These are phyloP conservation scores for Petrolisthes cinctipes DNA, from an alignment of 2,888 invertebrate genomes.

Conservation along the genomic window DNA sequence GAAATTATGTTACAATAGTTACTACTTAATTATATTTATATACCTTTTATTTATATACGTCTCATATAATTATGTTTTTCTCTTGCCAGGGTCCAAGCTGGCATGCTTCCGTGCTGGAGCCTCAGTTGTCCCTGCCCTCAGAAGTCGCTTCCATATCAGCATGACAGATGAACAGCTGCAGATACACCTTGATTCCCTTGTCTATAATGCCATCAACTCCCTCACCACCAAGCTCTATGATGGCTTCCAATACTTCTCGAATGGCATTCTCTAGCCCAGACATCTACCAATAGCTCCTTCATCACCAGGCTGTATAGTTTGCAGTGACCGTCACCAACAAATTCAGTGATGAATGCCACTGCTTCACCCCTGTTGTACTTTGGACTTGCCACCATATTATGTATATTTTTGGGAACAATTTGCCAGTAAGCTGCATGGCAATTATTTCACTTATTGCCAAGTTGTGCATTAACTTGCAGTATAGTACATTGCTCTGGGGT, in stretches of 20 bases:
- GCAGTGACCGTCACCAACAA: too few relatives aligned
- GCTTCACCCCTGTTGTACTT: too few relatives aligned
- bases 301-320: too few relatives aligned
- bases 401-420: too few relatives aligned
- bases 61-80: too few relatives aligned
- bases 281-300: not conserved
- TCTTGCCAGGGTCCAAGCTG: slow-evolving; percentile 85
- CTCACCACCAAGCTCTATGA: slow-evolving; percentile 98
- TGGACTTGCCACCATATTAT: too few relatives aligned
- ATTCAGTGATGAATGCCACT: too few relatives aligned
- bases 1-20: not conserved
- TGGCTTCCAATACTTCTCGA: slow-evolving; percentile 98
- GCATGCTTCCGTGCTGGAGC: slow-evolving; percentile 95
- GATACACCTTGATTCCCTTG: slow-evolving; percentile 90
- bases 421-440: too few relatives aligned
- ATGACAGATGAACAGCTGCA: slow-evolving; percentile 96
- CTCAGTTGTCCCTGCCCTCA: slow-evolving; percentile 87
- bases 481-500: too few relatives aligned
- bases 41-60: too few relatives aligned
- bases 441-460: too few relatives aligned
- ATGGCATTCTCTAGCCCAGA: slow-evolving; percentile 85
- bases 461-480: too few relatives aligned
- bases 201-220: slow-evolving; percentile 94
- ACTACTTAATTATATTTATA: not conserved
- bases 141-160: slow-evolving; percentile 93